phyloP scores from a whole-genome alignment of 2,888 invertebrate species.

The Panzeria rudis region DNA sequence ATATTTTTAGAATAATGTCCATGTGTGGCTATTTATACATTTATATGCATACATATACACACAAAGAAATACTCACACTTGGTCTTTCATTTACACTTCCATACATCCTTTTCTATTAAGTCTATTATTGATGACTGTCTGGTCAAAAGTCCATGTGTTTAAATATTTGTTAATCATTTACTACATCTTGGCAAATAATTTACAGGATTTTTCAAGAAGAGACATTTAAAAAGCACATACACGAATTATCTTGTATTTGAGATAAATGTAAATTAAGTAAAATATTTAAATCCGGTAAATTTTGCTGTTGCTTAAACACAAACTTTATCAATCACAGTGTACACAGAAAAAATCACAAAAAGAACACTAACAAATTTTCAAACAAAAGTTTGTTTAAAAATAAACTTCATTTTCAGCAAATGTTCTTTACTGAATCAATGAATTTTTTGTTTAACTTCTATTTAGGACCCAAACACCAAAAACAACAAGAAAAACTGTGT shows the following conservation, averaged over 20 bases:
- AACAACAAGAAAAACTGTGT: too few species aligned
- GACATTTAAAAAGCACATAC: constrained; percentile 9
- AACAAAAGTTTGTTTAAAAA: too few species aligned
- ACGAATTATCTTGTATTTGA: not conserved
- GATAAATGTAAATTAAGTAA: not conserved
- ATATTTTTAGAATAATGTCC: constrained; percentile 73
- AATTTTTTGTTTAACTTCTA: too few species aligned
- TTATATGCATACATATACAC: not conserved
- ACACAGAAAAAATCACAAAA: too few species aligned
- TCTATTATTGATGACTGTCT: constrained; percentile 71
- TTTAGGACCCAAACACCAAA: too few species aligned
- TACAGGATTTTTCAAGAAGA: constrained; percentile 51
- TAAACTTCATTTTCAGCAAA: too few species aligned
- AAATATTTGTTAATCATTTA: constrained; percentile 72
- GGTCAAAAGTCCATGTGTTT: constrained; percentile 71
- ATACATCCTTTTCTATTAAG: constrained; percentile 21
- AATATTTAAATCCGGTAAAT: too few species aligned
- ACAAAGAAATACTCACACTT: not conserved
- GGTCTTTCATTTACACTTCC: not conserved
- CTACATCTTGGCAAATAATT: constrained; percentile 61
- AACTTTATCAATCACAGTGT: too few species aligned
- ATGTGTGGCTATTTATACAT: constrained; percentile 20
- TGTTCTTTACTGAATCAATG: too few species aligned
- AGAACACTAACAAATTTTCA: too few species aligned
- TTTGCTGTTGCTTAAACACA: not conserved